Base-by-base conservation (phyloP, 1,140 invertebrate species). In the Maniola jurtina region DNA sequence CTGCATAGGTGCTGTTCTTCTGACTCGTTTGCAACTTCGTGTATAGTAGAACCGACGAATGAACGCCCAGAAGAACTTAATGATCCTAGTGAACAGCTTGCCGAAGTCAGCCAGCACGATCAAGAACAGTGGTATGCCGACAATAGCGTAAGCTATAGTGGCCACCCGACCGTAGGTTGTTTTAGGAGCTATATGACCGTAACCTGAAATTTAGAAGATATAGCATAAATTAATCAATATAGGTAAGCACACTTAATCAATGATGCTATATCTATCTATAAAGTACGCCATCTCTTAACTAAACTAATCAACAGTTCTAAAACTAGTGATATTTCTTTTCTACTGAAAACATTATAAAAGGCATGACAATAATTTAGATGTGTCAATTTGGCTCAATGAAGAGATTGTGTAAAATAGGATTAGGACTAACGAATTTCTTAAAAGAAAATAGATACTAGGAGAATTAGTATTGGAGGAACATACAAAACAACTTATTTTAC, bases 61-160 rank as follows among this genome's bases (percentile, higher is more conserved):
- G 79, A 96, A 97, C 0, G 96, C 94, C 95, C 98, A 99, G n/a
- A 98, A 91, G 81, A 97, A 97, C 84, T 98, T 98, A 56, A 99
- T 98, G 58, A 95, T 93, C 73, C 97, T 93, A 2, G 97, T 98
- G 79, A 98, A 97, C 0, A 98, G 91, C 92, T 98, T 98, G 66
- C 97, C 97, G 77, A 97, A 96, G 91, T 98, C 97, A n/a, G 97
- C 96, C 54, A 98, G 81, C 0, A 98, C 94, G 60, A 98, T 97
- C 38, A 99, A 92, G 72, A 97, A 96, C 71, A 99, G 93, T 0
- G 98, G 98, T 71, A 99, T 99, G 7, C 98, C 98, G 64, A 99
- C 95, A 55, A 98, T 95, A 5, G 98, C 97, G 80, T 99, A 99
- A 7, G 97, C 91, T 64, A 99, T 98, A 0, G 97, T 98, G 6